phyloP scores from a whole-genome alignment of 2,113 vertebrate species.

The Riparia riparia region DNA sequence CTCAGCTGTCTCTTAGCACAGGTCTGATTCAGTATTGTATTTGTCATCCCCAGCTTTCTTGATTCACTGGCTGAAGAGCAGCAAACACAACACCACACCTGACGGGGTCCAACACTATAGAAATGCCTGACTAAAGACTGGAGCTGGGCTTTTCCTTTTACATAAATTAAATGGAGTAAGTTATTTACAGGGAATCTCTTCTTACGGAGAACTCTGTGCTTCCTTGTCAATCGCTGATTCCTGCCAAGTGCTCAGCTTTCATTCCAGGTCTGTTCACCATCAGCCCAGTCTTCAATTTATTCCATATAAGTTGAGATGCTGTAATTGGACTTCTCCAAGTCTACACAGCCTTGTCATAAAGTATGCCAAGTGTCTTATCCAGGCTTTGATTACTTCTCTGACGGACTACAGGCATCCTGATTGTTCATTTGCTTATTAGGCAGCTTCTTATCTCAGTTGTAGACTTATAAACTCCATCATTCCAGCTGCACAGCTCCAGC shows the following conservation, averaged over 20 bases:
- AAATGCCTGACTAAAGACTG: background rate
- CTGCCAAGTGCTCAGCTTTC: background rate
- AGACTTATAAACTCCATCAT: background rate
- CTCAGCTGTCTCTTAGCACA: background rate
- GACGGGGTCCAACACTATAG: background rate
- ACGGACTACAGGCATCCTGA: background rate
- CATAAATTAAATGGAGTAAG: background rate
- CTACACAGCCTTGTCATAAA: background rate
- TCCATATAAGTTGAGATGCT: background rate
- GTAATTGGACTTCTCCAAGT: conserved; percentile 14
- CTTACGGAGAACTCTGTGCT: background rate
- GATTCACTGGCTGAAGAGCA: background rate
- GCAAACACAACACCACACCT: background rate
- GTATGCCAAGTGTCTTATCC: background rate
- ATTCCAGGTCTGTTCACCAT: background rate
- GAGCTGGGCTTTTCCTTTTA: background rate
- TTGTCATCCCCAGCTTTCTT: background rate
- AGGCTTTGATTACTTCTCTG: background rate
- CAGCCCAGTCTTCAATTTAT: background rate
- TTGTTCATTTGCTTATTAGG: background rate
- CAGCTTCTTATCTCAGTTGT: background rate
- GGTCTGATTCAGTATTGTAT: background rate
- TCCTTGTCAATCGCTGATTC: background rate
- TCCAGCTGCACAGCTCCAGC: background rate
- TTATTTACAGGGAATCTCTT: background rate